Percentiles rank a stretch among this genome's conserved stretches.
Evolutionary conservation across 2,797 vertebrate genomes (phyloP).

Genomic region (Eidolon dupreanum): DNA sequence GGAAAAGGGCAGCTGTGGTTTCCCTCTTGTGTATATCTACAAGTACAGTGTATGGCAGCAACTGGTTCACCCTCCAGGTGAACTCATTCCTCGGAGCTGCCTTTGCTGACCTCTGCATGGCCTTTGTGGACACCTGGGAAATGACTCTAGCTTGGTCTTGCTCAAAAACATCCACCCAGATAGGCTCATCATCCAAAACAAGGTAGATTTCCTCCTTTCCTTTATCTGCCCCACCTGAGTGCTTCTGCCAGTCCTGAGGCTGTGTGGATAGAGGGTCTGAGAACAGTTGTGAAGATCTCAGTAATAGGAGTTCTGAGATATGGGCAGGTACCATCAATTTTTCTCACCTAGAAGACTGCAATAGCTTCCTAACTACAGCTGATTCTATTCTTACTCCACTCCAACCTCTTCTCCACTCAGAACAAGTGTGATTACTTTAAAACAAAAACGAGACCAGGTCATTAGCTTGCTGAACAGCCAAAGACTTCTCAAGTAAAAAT

Average conservation of each 20-base stretch:
- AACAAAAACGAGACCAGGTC: background rate
- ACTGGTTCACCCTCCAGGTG: slow-evolving; percentile 79
- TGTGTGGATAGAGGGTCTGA: background rate
- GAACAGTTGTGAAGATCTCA: background rate
- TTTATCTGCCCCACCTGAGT: slow-evolving; percentile 72
- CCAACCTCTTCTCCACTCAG: background rate
- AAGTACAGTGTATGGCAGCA: slow-evolving; percentile 72
- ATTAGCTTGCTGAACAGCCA: background rate
- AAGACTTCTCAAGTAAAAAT: background rate
- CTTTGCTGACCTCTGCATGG: slow-evolving; percentile 71
- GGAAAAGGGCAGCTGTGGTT: background rate
- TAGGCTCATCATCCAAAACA: slow-evolving; percentile 61
- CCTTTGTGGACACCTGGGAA: slow-evolving; percentile 77
- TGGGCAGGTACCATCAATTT: background rate
- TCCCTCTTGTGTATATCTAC: slow-evolving; percentile 54
- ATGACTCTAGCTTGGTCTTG: slow-evolving; percentile 79
- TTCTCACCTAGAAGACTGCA: background rate
- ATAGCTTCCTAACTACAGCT: background rate
- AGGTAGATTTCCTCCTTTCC: slow-evolving; percentile 79
- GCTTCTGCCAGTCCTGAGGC: background rate
- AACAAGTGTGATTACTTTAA: background rate
- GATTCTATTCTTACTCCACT: background rate
- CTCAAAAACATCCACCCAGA: slow-evolving; percentile 56
- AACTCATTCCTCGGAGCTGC: slow-evolving; percentile 69
- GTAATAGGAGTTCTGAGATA: background rate